Evolutionary conservation across 92 coral and sea anemone species (phyloP).

Genomic region (Paragorgia papillata): DNA sequence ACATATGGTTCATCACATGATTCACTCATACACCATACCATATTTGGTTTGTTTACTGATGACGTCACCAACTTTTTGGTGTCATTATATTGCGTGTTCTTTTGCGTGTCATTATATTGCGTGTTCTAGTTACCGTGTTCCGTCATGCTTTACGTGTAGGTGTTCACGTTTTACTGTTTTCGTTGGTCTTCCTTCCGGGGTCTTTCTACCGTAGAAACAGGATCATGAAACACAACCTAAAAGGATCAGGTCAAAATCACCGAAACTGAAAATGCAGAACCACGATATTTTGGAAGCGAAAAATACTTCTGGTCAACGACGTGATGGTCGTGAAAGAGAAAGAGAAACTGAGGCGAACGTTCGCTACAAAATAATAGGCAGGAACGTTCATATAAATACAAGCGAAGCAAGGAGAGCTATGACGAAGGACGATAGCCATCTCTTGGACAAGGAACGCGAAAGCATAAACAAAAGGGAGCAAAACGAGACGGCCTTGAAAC

Average conservation of each 20-base stretch:
- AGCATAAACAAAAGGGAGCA: background rate
- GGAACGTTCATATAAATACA: background rate
- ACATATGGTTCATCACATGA: too few species aligned
- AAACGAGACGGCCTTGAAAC: conserved; percentile 20
- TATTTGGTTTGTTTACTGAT: too few species aligned
- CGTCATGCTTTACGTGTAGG: too few species aligned
- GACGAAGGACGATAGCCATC: too few species aligned
- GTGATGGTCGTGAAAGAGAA: background rate
- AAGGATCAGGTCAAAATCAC: background rate
- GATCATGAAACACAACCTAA: background rate
- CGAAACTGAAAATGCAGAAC: conserved; percentile 22
- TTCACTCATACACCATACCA: too few species aligned
- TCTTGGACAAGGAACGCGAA: background rate
- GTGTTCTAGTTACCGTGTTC: too few species aligned
- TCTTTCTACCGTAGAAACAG: background rate
- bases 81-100: too few species aligned
- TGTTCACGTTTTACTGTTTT: too few species aligned
- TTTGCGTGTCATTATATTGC: too few species aligned
- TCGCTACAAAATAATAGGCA: background rate
- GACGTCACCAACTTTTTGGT: too few species aligned
- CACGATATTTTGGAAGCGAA: background rate
- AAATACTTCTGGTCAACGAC: conserved; percentile 1
- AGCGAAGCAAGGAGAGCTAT: too few species aligned
- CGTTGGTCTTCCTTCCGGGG: conserved; percentile 1
- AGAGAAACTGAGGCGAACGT: background rate